phyloP scores from a whole-genome alignment of 2,888 invertebrate species.

The Amphiduros pacificus region DNA sequence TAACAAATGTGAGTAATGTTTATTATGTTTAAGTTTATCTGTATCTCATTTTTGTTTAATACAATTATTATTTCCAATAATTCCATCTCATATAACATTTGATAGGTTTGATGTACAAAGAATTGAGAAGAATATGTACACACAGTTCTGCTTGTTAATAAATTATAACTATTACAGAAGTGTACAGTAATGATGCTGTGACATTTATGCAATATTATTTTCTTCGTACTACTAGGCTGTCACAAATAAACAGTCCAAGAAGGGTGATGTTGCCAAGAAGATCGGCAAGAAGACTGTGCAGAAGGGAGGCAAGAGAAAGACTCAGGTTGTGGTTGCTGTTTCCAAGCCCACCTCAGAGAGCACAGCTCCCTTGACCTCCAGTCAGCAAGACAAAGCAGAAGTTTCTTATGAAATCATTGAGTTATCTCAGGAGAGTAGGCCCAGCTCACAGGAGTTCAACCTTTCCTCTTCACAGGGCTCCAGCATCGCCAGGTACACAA shows the following conservation, averaged over 20 bases:
- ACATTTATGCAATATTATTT: too few species aligned
- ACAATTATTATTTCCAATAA: not conserved
- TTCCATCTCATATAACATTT: not conserved
- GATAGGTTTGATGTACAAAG: too few species aligned
- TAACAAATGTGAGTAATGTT: conserved; percentile 69
- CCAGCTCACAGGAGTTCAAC: not conserved
- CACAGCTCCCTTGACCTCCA: not conserved
- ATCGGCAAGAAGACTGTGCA: not conserved
- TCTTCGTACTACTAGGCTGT: not conserved
- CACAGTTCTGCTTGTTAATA: too few species aligned
- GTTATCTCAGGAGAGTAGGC: conserved; percentile 16
- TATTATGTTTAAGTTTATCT: not conserved
- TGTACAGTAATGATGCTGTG: too few species aligned
- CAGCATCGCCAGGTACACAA: too few species aligned
- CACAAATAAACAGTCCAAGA: not conserved
- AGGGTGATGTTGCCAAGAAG: not conserved
- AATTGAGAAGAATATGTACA: too few species aligned
- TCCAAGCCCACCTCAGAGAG: not conserved
- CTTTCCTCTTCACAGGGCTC: conserved; percentile 7
- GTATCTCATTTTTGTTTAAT: not conserved
- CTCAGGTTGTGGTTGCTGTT: not conserved
- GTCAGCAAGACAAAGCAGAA: conserved; percentile 11
- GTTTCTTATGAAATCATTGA: conserved; percentile 21
- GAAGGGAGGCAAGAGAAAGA: not conserved
- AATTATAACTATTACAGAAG: too few species aligned